These are phyloP conservation scores for Apocheima hispidaria DNA, from an alignment of 2,888 invertebrate genomes.

Conservation along the genomic window DNA sequence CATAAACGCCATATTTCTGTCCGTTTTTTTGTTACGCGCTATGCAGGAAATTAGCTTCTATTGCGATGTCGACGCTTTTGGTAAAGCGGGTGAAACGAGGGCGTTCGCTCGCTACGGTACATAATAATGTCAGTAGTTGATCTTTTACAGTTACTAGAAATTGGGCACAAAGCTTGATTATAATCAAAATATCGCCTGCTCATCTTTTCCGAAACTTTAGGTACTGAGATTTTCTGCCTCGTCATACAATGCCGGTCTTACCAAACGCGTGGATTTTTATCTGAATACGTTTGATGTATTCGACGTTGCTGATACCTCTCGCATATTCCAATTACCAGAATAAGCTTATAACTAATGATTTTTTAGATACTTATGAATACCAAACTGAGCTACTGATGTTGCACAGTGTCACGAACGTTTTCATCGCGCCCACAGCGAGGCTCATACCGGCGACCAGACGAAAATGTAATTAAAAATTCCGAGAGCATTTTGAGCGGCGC, in stretches of 20 bases:
- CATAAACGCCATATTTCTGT: constrained; percentile 78
- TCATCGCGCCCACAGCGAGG: constrained; percentile 72
- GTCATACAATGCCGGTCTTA: neutral
- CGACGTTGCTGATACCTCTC: neutral
- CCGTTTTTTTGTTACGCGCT: constrained; percentile 77
- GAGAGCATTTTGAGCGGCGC: constrained; percentile 82
- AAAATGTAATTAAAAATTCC: constrained; percentile 87
- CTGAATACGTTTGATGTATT: neutral
- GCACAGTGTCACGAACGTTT: constrained; percentile 18
- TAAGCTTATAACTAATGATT: neutral
- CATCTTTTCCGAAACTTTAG: no score
- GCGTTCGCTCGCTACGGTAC: constrained; percentile 49
- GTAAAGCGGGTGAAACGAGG: constrained; percentile 83
- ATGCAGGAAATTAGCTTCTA: constrained; percentile 86
- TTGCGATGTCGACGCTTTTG: constrained; percentile 85
- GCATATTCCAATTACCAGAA: neutral
- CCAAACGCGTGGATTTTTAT: neutral
- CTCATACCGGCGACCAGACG: constrained; percentile 82
- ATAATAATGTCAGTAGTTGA: constrained; percentile 26
- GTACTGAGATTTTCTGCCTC: constrained; percentile 26
- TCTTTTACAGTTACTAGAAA: constrained; percentile 4
- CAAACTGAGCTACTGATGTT: constrained; percentile 19
- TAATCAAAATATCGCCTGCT: neutral
- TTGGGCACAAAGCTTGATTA: constrained; percentile 9
- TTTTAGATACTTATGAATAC: neutral